Percentiles rank a stretch among this genome's conserved stretches.
Conservation (phyloP, 2,888 invertebrate species). For the Agrypnus murinus region DNA sequence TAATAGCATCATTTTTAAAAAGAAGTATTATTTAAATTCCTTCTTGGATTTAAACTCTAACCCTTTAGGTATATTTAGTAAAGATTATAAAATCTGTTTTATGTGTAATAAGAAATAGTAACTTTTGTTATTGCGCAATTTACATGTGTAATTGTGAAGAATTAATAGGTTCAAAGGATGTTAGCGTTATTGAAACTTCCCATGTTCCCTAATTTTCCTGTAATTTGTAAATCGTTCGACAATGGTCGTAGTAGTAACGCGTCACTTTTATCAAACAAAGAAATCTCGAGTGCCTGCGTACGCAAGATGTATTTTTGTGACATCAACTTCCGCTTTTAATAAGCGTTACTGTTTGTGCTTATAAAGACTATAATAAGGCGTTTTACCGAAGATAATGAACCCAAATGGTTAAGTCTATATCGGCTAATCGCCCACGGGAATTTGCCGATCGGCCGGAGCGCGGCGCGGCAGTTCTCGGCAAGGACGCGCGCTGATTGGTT, state of each 20-base stretch:
- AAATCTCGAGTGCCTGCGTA: conserved; percentile 67
- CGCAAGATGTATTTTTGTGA: conserved; percentile 67
- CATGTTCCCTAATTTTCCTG: conserved; percentile 21
- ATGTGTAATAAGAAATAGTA: background rate
- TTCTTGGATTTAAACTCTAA: no score
- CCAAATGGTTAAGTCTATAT: conserved; percentile 62
- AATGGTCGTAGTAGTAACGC: conserved; percentile 41
- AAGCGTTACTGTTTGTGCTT: conserved; percentile 63
- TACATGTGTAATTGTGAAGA: no score
- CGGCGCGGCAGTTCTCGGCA: conserved; percentile 65
- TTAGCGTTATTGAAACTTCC: conserved; percentile 19
- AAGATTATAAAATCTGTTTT: background rate
- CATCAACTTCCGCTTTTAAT: conserved; percentile 69
- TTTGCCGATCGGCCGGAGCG: conserved; percentile 63
- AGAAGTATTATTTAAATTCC: no score
- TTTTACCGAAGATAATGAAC: conserved; percentile 63
- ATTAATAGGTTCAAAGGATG: background rate
- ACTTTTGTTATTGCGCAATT: background rate
- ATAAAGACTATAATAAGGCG: conserved; percentile 65
- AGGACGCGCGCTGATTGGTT: conserved; percentile 71
- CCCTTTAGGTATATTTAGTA: no score
- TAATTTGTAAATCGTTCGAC: conserved; percentile 40
- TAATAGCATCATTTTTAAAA: no score
- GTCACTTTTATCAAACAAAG: conserved; percentile 66
- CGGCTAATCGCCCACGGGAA: conserved; percentile 66